Conservation (phyloP, 2,797 vertebrate genomes). For the Sebastes melanostomus region DNA sequence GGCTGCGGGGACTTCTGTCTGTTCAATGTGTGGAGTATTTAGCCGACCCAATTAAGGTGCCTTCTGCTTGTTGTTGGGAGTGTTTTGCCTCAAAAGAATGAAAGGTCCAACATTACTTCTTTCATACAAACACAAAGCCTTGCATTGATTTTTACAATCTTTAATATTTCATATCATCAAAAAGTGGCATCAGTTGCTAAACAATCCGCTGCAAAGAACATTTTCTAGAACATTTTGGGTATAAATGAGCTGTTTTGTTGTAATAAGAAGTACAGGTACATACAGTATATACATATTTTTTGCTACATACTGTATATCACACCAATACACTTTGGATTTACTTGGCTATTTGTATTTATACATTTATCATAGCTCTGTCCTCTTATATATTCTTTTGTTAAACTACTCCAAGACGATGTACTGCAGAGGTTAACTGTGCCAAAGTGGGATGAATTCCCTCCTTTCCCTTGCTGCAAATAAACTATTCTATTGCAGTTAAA, state of each 20-base stretch:
- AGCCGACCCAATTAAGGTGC: background rate
- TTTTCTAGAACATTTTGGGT: slow-evolving; percentile 32
- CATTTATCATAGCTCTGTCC: slow-evolving; percentile 13
- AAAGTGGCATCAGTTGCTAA: slow-evolving; percentile 54
- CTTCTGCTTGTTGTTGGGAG: background rate
- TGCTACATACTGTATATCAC: slow-evolving; percentile 46
- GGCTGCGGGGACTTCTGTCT: background rate
- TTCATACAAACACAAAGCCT: slow-evolving; percentile 17
- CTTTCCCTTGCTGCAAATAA: background rate
- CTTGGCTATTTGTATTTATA: slow-evolving; percentile 23
- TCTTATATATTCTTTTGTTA: background rate
- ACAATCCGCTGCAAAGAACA: slow-evolving; percentile 60
- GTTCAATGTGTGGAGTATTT: background rate
- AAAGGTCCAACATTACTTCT: background rate
- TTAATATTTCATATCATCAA: slow-evolving; percentile 62
- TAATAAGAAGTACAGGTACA: slow-evolving; percentile 39
- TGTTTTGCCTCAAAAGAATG: background rate
- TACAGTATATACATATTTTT: slow-evolving; percentile 47
- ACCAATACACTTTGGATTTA: slow-evolving; percentile 21
- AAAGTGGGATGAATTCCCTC: background rate
- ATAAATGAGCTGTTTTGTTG: slow-evolving; percentile 47
- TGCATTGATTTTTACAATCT: slow-evolving; percentile 38
- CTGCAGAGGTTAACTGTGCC: background rate
- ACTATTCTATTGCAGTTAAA: background rate
- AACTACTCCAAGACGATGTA: background rate